Evolutionary conservation across 2,797 vertebrate genomes (phyloP), one percentile per base, ranked within the genome.

Genomic region (Pangasius macronema): DNA sequence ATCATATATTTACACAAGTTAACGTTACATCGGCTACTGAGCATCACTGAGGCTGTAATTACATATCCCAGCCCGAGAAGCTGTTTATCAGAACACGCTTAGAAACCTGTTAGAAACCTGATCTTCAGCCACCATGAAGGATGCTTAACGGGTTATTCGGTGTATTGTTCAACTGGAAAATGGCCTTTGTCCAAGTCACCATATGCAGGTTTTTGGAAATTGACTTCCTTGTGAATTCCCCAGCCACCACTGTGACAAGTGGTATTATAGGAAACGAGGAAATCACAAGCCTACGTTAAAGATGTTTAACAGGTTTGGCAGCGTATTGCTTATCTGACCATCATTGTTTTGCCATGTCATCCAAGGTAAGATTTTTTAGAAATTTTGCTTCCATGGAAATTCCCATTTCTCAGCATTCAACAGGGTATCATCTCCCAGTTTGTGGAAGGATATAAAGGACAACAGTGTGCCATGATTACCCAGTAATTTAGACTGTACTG

Each of bases 161-260:
- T 33, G 30, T 65, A 42, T 68, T 81, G 36, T 81, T 82, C 14
- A 22, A 73, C 22, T 53, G 22, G 11, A 30, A 33, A 51, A 70
- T 11, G 24, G 11, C 33, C 49, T 7, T n/a, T 30, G 2, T 10
- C 2, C 14, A 13, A 51, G 20, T 51, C 55, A 16, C 30, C 20
- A 16, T 1, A 33, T 14, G 42, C 9, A 51, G 2, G n/a, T 42
- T 84, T 68, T 72, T 61, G 10, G 49, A 24, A 22, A 49, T 51
- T 30, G 10, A 33, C 59, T 83, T 87, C 72, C 72, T 77, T 83
- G 16, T 77, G 24, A 68, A 76, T 6, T 87, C 24, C 61, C 46
- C 46, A 36, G 3, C n/a, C 81, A 67, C 46, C n/a, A 3, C 63
- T 68, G 63, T n/a, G 57, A 20, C 20, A 53, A 67, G 30, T 7